A percentile compares a stretch with the other conserved stretches of the same genome.
phyloP scores from a whole-genome alignment of 2,797 vertebrate genomes.

The Malacoctenus gilli region DNA sequence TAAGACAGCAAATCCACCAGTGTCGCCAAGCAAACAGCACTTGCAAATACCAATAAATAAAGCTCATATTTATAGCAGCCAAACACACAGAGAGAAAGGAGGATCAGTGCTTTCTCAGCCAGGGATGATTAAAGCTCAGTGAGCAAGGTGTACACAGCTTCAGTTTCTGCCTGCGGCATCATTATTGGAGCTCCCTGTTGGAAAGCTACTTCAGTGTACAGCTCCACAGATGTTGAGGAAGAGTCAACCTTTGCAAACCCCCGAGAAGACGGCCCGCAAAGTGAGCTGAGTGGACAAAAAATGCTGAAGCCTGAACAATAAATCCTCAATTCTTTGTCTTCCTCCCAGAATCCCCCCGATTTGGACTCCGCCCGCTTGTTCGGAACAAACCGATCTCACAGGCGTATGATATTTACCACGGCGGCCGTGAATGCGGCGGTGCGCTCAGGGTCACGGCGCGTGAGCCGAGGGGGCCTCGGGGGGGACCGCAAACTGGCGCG shows the following conservation, averaged over 20 bases:
- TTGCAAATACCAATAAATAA: not conserved
- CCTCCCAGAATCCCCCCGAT: no score
- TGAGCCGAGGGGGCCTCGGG: slow-evolving; percentile 3
- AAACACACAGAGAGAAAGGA: not conserved
- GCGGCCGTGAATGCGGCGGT: not conserved
- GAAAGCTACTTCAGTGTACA: not conserved
- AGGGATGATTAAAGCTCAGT: slow-evolving; percentile 19
- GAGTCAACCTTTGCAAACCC: slow-evolving; percentile 6
- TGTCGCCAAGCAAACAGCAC: not conserved
- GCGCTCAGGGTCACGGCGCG: slow-evolving; percentile 38
- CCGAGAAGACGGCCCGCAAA: not conserved
- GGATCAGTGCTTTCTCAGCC: slow-evolving; percentile 2
- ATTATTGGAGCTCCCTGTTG: slow-evolving; percentile 22
- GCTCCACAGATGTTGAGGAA: slow-evolving; percentile 16
- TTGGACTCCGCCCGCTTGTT: not conserved
- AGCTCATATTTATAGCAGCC: not conserved
- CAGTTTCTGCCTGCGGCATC: slow-evolving; percentile 11
- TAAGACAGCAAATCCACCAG: not conserved
- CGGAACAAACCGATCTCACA: slow-evolving; percentile 4
- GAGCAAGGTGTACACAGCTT: slow-evolving; percentile 3
- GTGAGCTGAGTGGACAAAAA: slow-evolving; percentile 19
- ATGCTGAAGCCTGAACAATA: not conserved
- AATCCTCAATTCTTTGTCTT: not conserved
- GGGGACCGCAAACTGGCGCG: slow-evolving; percentile 21
- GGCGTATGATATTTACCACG: not conserved